Conservation (phyloP, 2,113 vertebrate genomes). For the Nothobranchius kuhntae region DNA sequence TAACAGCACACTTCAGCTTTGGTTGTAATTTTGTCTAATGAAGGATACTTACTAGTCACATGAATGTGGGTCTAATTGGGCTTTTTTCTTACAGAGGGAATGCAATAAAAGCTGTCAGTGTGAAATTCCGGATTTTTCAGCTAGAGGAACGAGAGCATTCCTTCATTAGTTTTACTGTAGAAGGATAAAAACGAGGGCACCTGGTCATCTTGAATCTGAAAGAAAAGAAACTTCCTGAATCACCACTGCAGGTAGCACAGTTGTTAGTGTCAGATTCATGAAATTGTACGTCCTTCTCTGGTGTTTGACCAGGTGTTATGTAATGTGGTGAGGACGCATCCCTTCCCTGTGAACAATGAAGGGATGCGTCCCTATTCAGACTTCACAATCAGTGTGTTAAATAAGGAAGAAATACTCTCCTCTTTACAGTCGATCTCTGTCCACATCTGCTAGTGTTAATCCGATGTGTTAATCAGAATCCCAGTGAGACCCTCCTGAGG, state of each 20-base stretch:
- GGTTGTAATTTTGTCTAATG: no score
- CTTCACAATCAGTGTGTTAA: constrained; percentile 45
- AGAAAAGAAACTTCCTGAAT: constrained; percentile 1
- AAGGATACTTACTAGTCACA: no score
- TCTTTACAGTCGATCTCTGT: constrained; percentile 29
- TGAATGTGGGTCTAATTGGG: no score
- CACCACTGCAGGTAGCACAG: neutral
- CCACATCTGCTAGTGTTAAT: constrained; percentile 20
- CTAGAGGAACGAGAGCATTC: no score
- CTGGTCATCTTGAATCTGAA: neutral
- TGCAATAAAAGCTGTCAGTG: no score
- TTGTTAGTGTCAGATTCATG: constrained; percentile 24
- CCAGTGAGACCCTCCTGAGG: constrained; percentile 34
- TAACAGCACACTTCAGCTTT: no score
- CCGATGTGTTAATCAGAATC: constrained; percentile 34
- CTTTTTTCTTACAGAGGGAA: no score
- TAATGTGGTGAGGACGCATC: constrained; percentile 41
- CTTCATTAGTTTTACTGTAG: no score
- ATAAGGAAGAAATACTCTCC: constrained; percentile 57
- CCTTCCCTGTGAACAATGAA: constrained; percentile 25
- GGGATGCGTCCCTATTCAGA: constrained; percentile 25
- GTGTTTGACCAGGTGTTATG: constrained; percentile 44
- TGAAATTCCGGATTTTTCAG: no score
- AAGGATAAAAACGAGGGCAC: neutral
- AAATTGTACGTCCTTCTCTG: constrained; percentile 19